Percentiles rank a stretch among this genome's conserved stretches.
phyloP scores from a whole-genome alignment of 2,797 vertebrate species.

The Morelia viridis region DNA sequence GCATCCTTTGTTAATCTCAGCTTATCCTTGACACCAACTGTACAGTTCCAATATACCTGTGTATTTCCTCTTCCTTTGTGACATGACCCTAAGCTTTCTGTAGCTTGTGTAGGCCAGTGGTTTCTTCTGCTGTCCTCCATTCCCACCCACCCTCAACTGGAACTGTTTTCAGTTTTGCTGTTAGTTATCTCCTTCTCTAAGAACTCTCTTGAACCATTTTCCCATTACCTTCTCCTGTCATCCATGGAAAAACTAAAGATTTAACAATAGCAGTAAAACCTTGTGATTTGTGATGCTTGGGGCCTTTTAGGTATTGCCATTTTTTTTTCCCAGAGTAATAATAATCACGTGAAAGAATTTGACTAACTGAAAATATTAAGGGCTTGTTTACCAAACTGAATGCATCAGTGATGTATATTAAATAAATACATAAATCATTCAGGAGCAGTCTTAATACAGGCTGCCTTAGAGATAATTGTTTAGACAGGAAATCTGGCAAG shows the following conservation, averaged over 20 bases:
- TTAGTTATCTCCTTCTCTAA: background rate
- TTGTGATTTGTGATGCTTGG: conserved; percentile 9
- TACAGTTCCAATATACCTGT: background rate
- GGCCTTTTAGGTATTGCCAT: background rate
- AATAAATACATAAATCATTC: background rate
- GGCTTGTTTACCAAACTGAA: background rate
- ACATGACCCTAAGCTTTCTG: background rate
- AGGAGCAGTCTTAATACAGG: background rate
- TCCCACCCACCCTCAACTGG: background rate
- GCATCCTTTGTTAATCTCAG: background rate
- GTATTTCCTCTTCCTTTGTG: background rate
- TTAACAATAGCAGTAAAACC: conserved; percentile 6
- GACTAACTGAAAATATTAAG: conserved; percentile 8
- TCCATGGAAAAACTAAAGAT: background rate
- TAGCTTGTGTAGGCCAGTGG: background rate
- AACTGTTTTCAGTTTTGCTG: background rate
- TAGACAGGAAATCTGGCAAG: background rate
- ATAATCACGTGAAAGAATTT: background rate
- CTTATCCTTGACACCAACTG: background rate
- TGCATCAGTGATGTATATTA: background rate
- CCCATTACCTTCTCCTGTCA: background rate
- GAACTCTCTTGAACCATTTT: background rate
- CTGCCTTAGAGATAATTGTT: background rate
- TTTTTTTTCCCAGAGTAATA: background rate
- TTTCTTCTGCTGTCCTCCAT: background rate